Evolutionary conservation across 2,797 vertebrate species (phyloP), one percentile per base, ranked within the genome.

Genomic region (Dallia pectoralis): DNA sequence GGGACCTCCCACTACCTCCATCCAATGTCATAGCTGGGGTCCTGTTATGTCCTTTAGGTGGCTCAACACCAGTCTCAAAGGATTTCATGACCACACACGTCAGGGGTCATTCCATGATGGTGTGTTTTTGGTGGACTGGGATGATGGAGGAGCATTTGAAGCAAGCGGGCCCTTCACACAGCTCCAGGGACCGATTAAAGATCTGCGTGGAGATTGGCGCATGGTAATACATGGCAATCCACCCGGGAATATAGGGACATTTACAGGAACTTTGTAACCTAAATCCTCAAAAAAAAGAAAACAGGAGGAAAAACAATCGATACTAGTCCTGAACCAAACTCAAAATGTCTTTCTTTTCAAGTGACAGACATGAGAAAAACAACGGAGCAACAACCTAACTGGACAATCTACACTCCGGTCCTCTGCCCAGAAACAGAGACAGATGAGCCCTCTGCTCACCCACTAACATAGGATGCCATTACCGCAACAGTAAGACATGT

Each of bases 21-120:
- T 70, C 30, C n/a, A 33, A 71, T 2, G 32, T 15, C n/a, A n/a
- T n/a, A n/a, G n/a, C n/a, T n/a, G n/a, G n/a, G n/a, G n/a, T n/a
- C n/a, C n/a, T n/a, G n/a, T n/a, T n/a, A n/a, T n/a, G n/a, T n/a
- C n/a, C n/a, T n/a, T n/a, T 36, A 11, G 44, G 44, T 68, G 66
- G 40, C 56, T 18, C 44, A 70, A 30, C n/a, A n/a, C n/a, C n/a
- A n/a, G n/a, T n/a, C n/a, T 4, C 76, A 73, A 72, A 49, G 16
- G 67, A 14, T 32, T 53, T 76, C 70, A n/a, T 44, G 30, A 51
- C 78, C 72, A 77, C 72, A 76, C 51, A n/a, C n/a, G n/a, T n/a
- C n/a, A n/a, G n/a, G n/a, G n/a, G n/a, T n/a, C n/a, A n/a, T n/a
- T n/a, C n/a, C n/a, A n/a, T n/a, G n/a, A n/a, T n/a, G n/a, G n/a